Evolutionary conservation across 2,888 invertebrate species (phyloP), one percentile per base, ranked within the genome.

Genomic region (Himalopsyche anomala): DNA sequence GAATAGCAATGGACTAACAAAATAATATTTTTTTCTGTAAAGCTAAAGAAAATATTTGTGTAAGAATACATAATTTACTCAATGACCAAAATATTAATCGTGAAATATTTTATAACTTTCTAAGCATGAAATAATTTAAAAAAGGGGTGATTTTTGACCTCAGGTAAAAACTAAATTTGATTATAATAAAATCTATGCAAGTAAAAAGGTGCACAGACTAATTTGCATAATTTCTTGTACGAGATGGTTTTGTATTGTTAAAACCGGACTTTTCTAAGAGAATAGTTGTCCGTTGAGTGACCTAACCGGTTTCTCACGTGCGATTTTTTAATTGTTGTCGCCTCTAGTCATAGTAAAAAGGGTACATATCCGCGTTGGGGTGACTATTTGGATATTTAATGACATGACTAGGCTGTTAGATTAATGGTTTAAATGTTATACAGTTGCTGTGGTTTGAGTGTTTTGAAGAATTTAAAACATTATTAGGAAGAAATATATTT

Each of bases 251-350:
- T 15, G 19, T 62, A 62, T 19, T 19, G 62, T 62, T 11, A 62
- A 85, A 85, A 82, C 86, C 55, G 86, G 86, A 86, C 86, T 51
- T 45, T 45, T 62, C 62, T 62, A 11, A 62, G 28, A 62, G 62
- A 62, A 62, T 62, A 83, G 80, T 81, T 51, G 81, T 74, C 81
- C 84, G 79, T 86, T 74, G 54, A 84, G 81, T 84, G 84, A 84
- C 86, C 86, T 54, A 84, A 86, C 86, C 84, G 86, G 86, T 86
- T 62, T 84, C 86, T 40, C 84, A 84, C 86, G 84, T 86, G 86
- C 54, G 81, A 79, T 80, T 19, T 38, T 69, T 62, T 42, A 83
- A 56, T 56, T 83, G 83, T 83, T 83, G 42, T 38, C 81, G 51
- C 51, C 81, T 28, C 28, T n/a, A n/a, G 19, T 45, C 17, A 81